Evolutionary conservation across 2,797 vertebrate genomes (phyloP), one percentile per base, ranked within the genome.

Genomic region (Decapterus maruadsi): DNA sequence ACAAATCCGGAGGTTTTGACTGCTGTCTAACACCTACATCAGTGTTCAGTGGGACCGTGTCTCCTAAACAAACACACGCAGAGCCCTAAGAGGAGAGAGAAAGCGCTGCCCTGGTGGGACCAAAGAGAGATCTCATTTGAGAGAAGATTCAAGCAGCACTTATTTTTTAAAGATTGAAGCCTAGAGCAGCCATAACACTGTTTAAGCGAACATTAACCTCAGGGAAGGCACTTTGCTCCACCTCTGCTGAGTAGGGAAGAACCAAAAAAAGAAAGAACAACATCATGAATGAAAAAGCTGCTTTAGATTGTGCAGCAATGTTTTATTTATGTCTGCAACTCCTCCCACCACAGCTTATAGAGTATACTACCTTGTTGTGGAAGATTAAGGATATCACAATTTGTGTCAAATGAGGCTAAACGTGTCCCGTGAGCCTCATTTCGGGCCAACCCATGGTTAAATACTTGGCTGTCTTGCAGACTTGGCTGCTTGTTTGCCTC

Each of bases 1-100:
- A 56, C 72, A 54, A 70, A 70, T 74, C 78, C 38, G 10, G 73
- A 79, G 65, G 43, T 67, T 76, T 68, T 61, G 53, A 64, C 69
- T 31, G 62, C 63, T 55, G 65, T 75, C 61, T 76, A 29, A 85
- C 59, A 67, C 68, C 72, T 75, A 29, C 72, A 61, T 63, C 70
- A 40, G 29, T 55, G 59, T 76, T 59, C 43, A 17, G 4, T 46
- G 20, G 31, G 20, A 77, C 10, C 2, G 8, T 67, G 38, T 22
- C 42, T 76, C 45, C 72, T 69, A 58, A 76, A 78, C 55, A 76
- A 76, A 78, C 65, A 77, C 55, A 26, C 38, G 31, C n/a, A 0
- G 14, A 26, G 53, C 73, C 42, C 36, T 48, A 31, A 31, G 63
- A 66, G 55, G 54, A 46, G 29, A 62, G 31, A 63, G 34, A 69